phyloP scores from a whole-genome alignment of 2,888 invertebrate species.

The Coelinius sp. region DNA sequence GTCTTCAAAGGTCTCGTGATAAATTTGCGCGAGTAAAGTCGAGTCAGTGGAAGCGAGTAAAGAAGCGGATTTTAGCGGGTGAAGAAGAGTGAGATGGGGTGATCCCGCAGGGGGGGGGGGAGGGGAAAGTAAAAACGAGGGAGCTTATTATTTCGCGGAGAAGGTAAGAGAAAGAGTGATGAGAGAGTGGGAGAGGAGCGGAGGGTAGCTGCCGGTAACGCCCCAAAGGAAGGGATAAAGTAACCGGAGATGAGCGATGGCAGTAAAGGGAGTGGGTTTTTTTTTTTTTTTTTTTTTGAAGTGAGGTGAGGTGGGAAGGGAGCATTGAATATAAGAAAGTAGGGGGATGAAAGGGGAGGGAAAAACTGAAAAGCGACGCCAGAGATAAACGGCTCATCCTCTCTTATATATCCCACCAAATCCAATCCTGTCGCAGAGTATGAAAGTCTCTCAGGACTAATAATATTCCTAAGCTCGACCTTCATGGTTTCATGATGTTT shows the following conservation, averaged over 20 bases:
- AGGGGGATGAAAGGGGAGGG: constrained; percentile 43
- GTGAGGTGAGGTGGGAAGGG: constrained; percentile 17
- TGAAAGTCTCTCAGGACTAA: constrained; percentile 62
- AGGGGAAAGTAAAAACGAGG: constrained; percentile 48
- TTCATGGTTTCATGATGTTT: constrained; percentile 11
- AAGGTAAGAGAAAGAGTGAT: constrained; percentile 41
- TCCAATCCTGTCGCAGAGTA: constrained; percentile 61
- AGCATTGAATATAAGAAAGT: constrained; percentile 35
- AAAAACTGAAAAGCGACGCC: constrained; percentile 68
- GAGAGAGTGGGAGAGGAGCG: constrained; percentile 22
- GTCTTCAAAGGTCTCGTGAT: constrained; percentile 47
- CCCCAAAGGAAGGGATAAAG: constrained; percentile 59
- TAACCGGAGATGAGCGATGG: constrained; percentile 56
- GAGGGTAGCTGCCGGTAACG: constrained; percentile 55
- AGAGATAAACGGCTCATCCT: constrained; percentile 69
- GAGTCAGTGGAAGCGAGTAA: constrained; percentile 24
- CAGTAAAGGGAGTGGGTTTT: constrained; percentile 45
- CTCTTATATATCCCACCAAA: constrained; percentile 57
- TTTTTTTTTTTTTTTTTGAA: too few relatives aligned
- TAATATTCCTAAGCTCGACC: constrained; percentile 56
- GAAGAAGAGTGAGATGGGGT: constrained; percentile 22
- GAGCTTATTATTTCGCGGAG: constrained; percentile 65
- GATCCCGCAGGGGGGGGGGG: constrained; percentile 24
- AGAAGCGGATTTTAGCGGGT: constrained; percentile 10
- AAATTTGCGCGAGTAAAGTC: constrained; percentile 50